Percentiles rank a stretch among this genome's conserved stretches.
phyloP scores from a whole-genome alignment of 2,888 invertebrate species.

The Hedya salicella region DNA sequence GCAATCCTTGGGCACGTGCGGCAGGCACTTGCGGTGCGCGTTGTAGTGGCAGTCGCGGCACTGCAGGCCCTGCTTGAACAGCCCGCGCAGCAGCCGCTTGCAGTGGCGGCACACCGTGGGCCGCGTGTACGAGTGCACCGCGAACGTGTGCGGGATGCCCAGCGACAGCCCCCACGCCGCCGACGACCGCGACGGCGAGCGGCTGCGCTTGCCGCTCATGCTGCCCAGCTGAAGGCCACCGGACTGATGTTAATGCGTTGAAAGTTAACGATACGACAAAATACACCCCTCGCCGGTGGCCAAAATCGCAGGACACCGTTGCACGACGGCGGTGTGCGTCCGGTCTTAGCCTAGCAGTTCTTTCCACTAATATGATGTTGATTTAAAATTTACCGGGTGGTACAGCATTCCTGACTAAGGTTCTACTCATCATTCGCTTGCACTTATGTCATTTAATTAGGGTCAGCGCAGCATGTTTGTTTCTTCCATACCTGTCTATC shows the following conservation, averaged over 20 bases:
- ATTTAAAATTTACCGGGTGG: too few species aligned
- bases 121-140: constrained; percentile 97
- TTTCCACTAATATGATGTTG: too few species aligned
- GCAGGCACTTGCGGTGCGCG: constrained; percentile 97
- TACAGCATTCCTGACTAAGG: too few species aligned
- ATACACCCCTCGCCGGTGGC: too few species aligned
- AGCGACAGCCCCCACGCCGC: constrained; percentile 48
- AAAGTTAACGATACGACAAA: too few species aligned
- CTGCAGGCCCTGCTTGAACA: constrained; percentile 98
- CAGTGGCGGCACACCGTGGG: constrained; percentile 98
- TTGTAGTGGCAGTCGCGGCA: constrained; percentile 99
- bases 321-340: too few species aligned
- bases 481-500: too few species aligned
- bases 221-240: constrained; percentile 45
- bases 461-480: too few species aligned
- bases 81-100: constrained; percentile 96
- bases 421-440: too few species aligned
- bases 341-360: too few species aligned
- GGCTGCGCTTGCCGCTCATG: constrained; percentile 80
- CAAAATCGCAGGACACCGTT: too few species aligned
- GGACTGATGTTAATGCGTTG: background rate
- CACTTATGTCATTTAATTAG: too few species aligned
- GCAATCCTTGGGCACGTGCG: constrained; percentile 95
- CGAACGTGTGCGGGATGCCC: constrained; percentile 95
- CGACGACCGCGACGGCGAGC: constrained; percentile 87